These are phyloP conservation scores for Luffia ferchaultella DNA, from an alignment of 2,888 invertebrate genomes.

Conservation along the genomic window DNA sequence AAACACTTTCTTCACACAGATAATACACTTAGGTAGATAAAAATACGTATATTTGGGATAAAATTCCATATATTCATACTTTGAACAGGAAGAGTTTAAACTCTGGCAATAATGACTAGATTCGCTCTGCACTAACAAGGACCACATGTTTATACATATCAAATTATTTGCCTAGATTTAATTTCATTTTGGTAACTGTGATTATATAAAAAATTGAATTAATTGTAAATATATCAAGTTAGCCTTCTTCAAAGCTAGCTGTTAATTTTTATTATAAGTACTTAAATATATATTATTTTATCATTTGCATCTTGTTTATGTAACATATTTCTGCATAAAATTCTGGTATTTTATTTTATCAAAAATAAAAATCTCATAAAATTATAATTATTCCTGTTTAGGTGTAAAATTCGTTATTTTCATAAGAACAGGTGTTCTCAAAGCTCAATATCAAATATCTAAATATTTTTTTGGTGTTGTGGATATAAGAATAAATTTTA, in stretches of 20 bases:
- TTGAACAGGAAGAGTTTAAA: not conserved
- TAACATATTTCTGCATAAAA: too few relatives aligned
- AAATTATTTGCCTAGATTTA: not conserved
- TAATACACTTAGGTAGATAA: conserved; percentile 46
- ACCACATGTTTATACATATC: not conserved
- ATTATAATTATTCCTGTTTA: not conserved
- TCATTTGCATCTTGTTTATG: too few relatives aligned
- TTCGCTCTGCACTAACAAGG: not conserved
- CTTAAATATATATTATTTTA: too few relatives aligned
- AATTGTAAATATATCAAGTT: too few relatives aligned
- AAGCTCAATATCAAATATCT: not conserved
- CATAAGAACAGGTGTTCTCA: not conserved
- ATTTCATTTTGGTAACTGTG: not conserved
- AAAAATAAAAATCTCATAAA: not conserved
- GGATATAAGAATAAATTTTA: not conserved
- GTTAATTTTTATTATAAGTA: too few relatives aligned
- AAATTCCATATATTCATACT: conserved; percentile 39
- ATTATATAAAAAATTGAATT: not conserved
- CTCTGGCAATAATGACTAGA: not conserved
- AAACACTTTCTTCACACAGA: conserved; percentile 44
- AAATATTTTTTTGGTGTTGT: not conserved
- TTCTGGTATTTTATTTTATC: not conserved
- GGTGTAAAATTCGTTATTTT: not conserved
- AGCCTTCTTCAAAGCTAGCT: too few relatives aligned
- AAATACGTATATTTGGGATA: conserved; percentile 54